These are phyloP conservation scores for Callinectes sapidus DNA, from an alignment of 2,888 invertebrate species.

Conservation along the genomic window DNA sequence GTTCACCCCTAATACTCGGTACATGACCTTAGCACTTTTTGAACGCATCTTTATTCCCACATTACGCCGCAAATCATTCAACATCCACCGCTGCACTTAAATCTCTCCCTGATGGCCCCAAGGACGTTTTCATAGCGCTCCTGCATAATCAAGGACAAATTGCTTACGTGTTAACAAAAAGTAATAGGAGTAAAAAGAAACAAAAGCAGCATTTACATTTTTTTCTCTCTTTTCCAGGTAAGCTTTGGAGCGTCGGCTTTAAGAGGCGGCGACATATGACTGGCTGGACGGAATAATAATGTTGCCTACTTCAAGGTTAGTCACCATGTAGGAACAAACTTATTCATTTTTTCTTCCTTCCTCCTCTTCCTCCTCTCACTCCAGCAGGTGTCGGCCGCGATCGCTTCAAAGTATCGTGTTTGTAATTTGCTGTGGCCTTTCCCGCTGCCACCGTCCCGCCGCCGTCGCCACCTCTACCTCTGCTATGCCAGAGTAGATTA, in stretches of 20 bases:
- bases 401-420: neutral
- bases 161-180: neutral
- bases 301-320: conserved; percentile 34
- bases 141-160: neutral
- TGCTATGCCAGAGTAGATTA: neutral
- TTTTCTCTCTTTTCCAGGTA: conserved; percentile 35
- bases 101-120: neutral
- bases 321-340: neutral
- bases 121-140: neutral
- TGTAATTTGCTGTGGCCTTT: neutral
- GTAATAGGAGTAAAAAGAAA: neutral
- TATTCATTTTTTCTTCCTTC: neutral
- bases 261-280: conserved; percentile 38
- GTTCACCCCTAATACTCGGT: neutral
- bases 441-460: neutral
- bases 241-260: conserved; percentile 10
- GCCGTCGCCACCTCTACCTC: neutral
- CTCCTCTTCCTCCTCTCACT: neutral
- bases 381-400: neutral
- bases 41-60: neutral
- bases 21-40: neutral
- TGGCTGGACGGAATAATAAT: conserved; percentile 34
- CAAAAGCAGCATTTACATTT: neutral
- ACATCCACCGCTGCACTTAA: neutral
- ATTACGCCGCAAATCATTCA: neutral